Conservation (phyloP, 2,113 vertebrate species). For the Malaclemys terrapin region DNA sequence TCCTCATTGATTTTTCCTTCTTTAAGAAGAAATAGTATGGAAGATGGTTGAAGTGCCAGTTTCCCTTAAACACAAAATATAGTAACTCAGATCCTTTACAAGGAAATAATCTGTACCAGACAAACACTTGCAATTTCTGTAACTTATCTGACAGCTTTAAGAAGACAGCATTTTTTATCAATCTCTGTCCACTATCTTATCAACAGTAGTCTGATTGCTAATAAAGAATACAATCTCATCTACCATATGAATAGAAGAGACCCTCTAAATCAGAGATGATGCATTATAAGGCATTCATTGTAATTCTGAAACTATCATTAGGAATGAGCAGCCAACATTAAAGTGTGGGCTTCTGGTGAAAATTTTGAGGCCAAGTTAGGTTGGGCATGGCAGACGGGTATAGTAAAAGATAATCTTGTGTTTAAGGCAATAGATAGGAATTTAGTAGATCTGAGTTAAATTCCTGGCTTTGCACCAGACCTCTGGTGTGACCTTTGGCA, state of each 20-base stretch:
- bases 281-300: not conserved
- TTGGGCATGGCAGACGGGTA: accelerated
- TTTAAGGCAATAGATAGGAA: not conserved
- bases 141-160: not conserved
- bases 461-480: not conserved
- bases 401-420: not conserved
- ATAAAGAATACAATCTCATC: slow-evolving; percentile 4
- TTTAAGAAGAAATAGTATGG: not conserved
- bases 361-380: not conserved
- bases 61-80: not conserved
- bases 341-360: not conserved
- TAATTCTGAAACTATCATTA: slow-evolving; percentile 33
- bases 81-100: not conserved
- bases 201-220: not conserved
- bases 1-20: slow-evolving; percentile 14
- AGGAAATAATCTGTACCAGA: not conserved
- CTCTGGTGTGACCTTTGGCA: not conserved
- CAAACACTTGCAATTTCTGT: not conserved
- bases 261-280: slow-evolving; percentile 25
- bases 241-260: slow-evolving; percentile 31
- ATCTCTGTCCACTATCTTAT: not conserved
- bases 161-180: not conserved
- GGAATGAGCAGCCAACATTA: slow-evolving; percentile 42
- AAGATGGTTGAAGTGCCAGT: not conserved
- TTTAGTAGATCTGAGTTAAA: not conserved